Conservation (phyloP, 2,797 vertebrate species). For the Pangasius larnaudii region DNA sequence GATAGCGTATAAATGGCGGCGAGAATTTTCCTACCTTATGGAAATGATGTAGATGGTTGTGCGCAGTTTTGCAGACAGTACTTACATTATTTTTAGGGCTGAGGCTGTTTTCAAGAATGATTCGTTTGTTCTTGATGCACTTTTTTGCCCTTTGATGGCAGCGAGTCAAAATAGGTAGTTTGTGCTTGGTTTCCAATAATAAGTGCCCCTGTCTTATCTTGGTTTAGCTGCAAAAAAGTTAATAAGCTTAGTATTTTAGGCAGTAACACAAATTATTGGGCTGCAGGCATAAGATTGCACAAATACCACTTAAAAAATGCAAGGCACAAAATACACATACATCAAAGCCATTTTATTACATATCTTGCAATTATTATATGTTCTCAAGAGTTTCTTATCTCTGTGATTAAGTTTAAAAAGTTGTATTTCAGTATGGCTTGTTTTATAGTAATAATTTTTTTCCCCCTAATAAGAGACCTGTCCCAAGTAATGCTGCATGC, state of each 20-base stretch:
- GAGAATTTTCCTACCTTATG: not conserved
- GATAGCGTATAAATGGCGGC: not conserved
- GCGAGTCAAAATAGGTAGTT: not conserved
- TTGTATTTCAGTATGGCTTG: slow-evolving; percentile 43
- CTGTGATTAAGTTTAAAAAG: slow-evolving; percentile 55
- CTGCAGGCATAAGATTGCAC: slow-evolving; percentile 2
- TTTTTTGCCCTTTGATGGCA: slow-evolving; percentile 6
- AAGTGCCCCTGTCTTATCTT: not conserved
- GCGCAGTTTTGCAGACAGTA: not conserved
- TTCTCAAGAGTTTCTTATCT: slow-evolving; percentile 48
- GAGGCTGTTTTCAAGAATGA: not conserved
- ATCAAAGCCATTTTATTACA: slow-evolving; percentile 34
- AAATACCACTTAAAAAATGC: slow-evolving; percentile 30
- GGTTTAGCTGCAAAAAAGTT: slow-evolving; percentile 19
- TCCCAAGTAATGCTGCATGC: slow-evolving; percentile 76
- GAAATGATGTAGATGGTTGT: not conserved
- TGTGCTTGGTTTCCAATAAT: slow-evolving; percentile 27
- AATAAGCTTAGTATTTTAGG: slow-evolving; percentile 37
- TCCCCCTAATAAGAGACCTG: slow-evolving; percentile 75
- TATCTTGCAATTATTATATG: slow-evolving; percentile 46
- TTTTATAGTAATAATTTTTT: slow-evolving; percentile 47
- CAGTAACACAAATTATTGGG: slow-evolving; percentile 16
- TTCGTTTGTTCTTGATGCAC: not conserved
- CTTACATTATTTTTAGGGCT: not conserved
- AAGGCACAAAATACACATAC: slow-evolving; percentile 30